Evolutionary conservation across 2,888 invertebrate genomes (phyloP), one percentile per base, ranked within the genome.

Genomic region (Epiblema foenella): DNA sequence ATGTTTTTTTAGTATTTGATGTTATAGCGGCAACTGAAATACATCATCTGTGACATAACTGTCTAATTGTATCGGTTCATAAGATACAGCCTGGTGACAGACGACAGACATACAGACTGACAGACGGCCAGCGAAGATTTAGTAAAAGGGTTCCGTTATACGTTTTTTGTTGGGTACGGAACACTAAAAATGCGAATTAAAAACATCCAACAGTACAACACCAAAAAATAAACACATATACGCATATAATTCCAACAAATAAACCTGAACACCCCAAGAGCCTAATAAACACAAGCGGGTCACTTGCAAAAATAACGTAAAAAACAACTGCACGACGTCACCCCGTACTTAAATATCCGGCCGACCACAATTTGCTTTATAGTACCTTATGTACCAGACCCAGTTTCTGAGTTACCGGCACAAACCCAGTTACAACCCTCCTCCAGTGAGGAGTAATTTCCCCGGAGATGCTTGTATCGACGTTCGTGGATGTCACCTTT

Each of bases 391-490:
- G 76, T 82, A 79, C 76, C 79, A 79, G 79, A 78, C 79, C 78
- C 74, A 81, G 78, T 76, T 72, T 74, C 74, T 58, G 69, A 69
- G 72, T 73, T 75, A 73, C 78, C 73, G 79, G 78, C 80, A 78
- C 80, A 78, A 79, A 83, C 83, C 76, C 65, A 77, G 79, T 82
- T 82, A 83, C 76, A 74, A 77, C 73, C 65, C 69, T 65, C 52
- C 54, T 63, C 62, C 56, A 56, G 79, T 76, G 81, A 84, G 84
- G 80, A 83, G 81, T 87, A 85, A 87, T 88, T 88, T 87, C 88
- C 88, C 88, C 66, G 42, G 87, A 86, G 87, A 83, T 79, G 78
- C 69, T 37, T 77, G 80, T 86, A 88, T 88, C 84, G 88, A 86
- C 86, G 77, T 75, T 77, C 79, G 65, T 75, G 54, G 46, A 64